These are phyloP conservation scores for Schizopygopsis pylzovi DNA, from an alignment of 2,797 vertebrate species.

Conservation along the genomic window DNA sequence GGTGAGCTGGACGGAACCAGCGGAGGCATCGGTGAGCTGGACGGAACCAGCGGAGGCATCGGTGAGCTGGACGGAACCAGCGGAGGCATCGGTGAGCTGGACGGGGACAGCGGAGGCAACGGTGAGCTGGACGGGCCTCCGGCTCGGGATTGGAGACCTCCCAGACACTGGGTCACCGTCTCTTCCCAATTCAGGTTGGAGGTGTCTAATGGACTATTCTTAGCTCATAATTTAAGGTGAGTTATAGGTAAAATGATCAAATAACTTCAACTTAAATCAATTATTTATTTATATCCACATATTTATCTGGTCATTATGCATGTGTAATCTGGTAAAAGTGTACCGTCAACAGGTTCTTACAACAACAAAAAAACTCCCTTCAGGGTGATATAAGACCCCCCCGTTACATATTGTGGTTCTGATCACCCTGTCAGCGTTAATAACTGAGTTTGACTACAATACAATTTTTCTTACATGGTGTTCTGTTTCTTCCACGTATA, in stretches of 20 bases:
- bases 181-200: too few relatives aligned
- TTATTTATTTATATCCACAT: background rate
- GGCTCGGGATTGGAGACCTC: too few relatives aligned
- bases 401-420: background rate
- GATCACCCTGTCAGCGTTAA: background rate
- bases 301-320: background rate
- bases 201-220: background rate
- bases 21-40: too few relatives aligned
- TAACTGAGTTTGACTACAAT: background rate
- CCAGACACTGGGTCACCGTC: too few relatives aligned
- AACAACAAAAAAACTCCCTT: background rate
- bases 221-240: background rate
- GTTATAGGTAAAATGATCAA: background rate
- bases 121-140: too few relatives aligned
- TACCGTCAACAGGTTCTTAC: background rate
- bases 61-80: too few relatives aligned
- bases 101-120: too few relatives aligned
- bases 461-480: background rate
- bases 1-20: too few relatives aligned
- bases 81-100: too few relatives aligned
- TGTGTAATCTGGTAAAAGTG: background rate
- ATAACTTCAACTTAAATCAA: background rate
- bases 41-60: too few relatives aligned
- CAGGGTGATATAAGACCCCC: background rate
- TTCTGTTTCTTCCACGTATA: slow-evolving; percentile 35